A percentile compares a stretch with the other conserved stretches of the same genome.
Evolutionary conservation across 2,888 invertebrate species (phyloP).

Genomic region (Drosophila infuscata): DNA sequence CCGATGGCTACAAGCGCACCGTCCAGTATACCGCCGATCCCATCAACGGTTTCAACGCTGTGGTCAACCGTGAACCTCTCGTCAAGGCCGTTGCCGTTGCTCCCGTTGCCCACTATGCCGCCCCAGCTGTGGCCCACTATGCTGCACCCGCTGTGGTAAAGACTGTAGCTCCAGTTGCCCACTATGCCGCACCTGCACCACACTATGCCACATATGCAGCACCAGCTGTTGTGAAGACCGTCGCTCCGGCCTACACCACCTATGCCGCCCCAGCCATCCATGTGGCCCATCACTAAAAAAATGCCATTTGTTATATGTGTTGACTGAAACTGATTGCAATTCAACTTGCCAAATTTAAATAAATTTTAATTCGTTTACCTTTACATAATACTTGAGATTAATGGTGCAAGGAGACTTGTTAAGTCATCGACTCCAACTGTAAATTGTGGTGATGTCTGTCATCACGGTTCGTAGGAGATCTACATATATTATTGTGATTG

Average conservation of each 20-base stretch:
- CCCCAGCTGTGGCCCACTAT: slow-evolving; percentile 55
- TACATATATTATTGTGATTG: not conserved
- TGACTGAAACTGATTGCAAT: slow-evolving; percentile 50
- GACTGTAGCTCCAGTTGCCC: slow-evolving; percentile 42
- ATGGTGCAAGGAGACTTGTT: not conserved
- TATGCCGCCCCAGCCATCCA: slow-evolving; percentile 52
- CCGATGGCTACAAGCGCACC: slow-evolving; percentile 83
- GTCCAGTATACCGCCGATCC: slow-evolving; percentile 84
- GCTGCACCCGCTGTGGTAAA: slow-evolving; percentile 52
- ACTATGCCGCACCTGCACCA: slow-evolving; percentile 42
- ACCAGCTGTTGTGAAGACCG: slow-evolving; percentile 48
- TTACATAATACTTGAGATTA: not conserved
- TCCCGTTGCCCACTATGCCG: slow-evolving; percentile 46
- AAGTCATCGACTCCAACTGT: not conserved
- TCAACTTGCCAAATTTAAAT: slow-evolving; percentile 47
- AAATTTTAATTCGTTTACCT: slow-evolving; percentile 31
- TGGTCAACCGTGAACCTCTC: slow-evolving; percentile 77
- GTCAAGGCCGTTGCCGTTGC: slow-evolving; percentile 51
- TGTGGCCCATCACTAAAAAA: slow-evolving; percentile 62
- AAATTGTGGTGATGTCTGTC: not conserved
- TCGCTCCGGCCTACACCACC: slow-evolving; percentile 41
- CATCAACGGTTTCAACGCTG: slow-evolving; percentile 83
- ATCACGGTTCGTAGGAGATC: not conserved
- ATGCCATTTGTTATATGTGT: slow-evolving; percentile 50
- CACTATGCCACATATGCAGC: slow-evolving; percentile 54